Evolutionary conservation across 2,888 invertebrate species (phyloP).

Genomic region (Drosophila pegasa): DNA sequence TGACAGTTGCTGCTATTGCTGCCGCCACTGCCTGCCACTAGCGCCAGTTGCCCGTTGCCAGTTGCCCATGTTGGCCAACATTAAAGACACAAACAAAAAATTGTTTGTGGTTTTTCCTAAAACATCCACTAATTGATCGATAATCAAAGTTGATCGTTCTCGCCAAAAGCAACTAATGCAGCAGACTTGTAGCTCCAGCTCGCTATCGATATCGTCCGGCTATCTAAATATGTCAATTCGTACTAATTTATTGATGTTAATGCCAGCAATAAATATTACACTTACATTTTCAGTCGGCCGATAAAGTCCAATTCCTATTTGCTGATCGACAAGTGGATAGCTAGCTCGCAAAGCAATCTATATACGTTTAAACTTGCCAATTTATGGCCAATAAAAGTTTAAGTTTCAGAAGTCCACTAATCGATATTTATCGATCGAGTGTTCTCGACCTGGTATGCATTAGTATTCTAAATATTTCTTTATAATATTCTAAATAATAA

Average conservation of each 20-base stretch:
- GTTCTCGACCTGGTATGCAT: background rate
- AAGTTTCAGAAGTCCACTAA: background rate
- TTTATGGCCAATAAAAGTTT: background rate
- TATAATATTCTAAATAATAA: too few species aligned
- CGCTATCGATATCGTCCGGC: background rate
- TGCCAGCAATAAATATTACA: background rate
- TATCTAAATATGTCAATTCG: slow-evolving; percentile 4
- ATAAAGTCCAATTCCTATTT: background rate
- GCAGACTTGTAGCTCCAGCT: background rate
- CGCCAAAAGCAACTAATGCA: background rate
- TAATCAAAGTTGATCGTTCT: slow-evolving; percentile 6
- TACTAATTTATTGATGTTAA: slow-evolving; percentile 1
- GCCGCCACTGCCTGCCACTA: slow-evolving; percentile 28
- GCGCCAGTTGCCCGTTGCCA: slow-evolving; percentile 32
- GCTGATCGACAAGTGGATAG: background rate
- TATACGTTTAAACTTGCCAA: background rate
- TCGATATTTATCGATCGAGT: background rate
- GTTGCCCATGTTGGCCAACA: slow-evolving; percentile 19
- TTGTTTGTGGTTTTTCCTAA: slow-evolving; percentile 1
- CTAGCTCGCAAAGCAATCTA: background rate
- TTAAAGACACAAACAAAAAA: background rate
- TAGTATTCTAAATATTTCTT: too few species aligned
- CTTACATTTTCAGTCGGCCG: background rate
- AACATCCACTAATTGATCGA: slow-evolving; percentile 10
- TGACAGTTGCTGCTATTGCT: slow-evolving; percentile 34